A percentile compares a stretch with the other conserved stretches of the same genome.
phyloP scores from a whole-genome alignment of 2,113 vertebrate genomes.

The Hyperopisus bebe region DNA sequence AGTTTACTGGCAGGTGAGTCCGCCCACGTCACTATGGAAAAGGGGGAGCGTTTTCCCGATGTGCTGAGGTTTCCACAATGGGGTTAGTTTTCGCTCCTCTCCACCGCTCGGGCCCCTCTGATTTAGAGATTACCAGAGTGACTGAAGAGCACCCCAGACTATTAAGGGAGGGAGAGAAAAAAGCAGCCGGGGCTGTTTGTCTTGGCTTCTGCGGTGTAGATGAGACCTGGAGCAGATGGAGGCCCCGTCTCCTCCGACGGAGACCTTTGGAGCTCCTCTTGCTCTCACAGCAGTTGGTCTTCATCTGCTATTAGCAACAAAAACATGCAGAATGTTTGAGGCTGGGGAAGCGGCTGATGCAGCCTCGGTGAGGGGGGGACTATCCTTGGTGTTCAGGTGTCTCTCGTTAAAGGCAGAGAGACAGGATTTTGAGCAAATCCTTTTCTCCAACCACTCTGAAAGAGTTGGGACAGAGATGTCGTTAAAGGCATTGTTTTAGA shows the following conservation, averaged over 20 bases:
- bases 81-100: background rate
- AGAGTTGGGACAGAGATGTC: background rate
- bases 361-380: background rate
- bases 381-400: background rate
- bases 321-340: background rate
- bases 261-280: background rate
- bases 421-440: background rate
- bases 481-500: background rate
- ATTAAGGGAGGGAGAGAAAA: background rate
- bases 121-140: slow-evolving; percentile 17
- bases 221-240: slow-evolving; percentile 12
- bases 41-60: slow-evolving; percentile 17
- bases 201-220: slow-evolving; percentile 8
- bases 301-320: slow-evolving; percentile 10
- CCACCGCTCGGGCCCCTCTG: background rate
- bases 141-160: slow-evolving; percentile 8
- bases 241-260: background rate
- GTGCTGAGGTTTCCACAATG: background rate
- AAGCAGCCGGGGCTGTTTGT: slow-evolving; percentile 17
- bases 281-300: background rate
- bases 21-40: slow-evolving; percentile 27
- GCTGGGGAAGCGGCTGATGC: background rate
- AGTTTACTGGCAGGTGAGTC: slow-evolving; percentile 46
- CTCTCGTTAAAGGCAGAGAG: background rate
- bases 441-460: background rate